A percentile compares a stretch with the other conserved stretches of the same genome.
These are phyloP conservation scores for Stichodactyla mertensii DNA, from an alignment of 64 coral and sea anemone genomes.

Conservation along the genomic window DNA sequence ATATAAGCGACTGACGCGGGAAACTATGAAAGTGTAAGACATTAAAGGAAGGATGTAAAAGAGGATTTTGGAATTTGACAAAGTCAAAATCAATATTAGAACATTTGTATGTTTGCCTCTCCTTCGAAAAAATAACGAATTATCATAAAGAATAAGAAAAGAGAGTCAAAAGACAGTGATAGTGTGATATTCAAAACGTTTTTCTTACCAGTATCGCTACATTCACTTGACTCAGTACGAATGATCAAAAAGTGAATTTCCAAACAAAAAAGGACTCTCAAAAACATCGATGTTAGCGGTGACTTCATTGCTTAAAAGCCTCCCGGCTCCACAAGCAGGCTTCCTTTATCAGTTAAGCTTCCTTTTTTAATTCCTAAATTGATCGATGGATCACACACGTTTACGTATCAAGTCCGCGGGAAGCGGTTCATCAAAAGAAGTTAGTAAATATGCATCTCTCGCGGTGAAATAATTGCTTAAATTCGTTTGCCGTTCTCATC, in stretches of 20 bases:
- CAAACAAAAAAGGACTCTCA: neutral
- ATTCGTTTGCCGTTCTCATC: neutral
- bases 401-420: neutral
- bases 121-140: neutral
- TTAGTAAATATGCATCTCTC: neutral
- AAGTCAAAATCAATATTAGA: neutral
- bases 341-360: neutral
- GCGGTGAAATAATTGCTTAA: neutral
- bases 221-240: neutral
- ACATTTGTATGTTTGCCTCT: neutral
- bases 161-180: neutral
- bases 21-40: neutral
- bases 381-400: neutral
- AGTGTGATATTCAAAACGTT: neutral
- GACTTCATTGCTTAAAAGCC: neutral
- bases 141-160: neutral
- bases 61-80: neutral
- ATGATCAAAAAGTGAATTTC: neutral
- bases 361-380: constrained; percentile 3
- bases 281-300: neutral
- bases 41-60: neutral
- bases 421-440: neutral
- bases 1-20: neutral
- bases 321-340: neutral
- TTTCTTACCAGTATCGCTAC: neutral